phyloP scores from a whole-genome alignment of 2,797 vertebrate genomes.

The Eurystomus glaucurus region DNA sequence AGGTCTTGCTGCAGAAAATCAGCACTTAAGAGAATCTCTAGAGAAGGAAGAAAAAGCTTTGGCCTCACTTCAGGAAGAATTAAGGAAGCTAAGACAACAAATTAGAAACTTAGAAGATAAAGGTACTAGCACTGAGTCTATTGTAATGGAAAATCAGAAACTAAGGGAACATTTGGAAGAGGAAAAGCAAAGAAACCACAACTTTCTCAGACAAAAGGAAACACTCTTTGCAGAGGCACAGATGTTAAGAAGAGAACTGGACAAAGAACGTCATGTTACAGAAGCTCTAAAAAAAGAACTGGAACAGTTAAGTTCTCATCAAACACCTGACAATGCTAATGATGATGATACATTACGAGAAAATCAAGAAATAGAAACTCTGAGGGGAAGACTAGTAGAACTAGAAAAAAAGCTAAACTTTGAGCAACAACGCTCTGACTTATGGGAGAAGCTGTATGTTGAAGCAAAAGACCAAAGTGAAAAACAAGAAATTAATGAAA shows the following conservation, averaged over 20 bases:
- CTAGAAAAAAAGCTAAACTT: constrained; percentile 93
- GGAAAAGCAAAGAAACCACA: constrained; percentile 85
- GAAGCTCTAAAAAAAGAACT: constrained; percentile 87
- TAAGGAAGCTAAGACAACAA: constrained; percentile 88
- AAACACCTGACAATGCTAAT: constrained; percentile 18
- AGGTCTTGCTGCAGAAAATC: constrained; percentile 88
- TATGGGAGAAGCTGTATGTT: constrained; percentile 97
- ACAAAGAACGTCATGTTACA: constrained; percentile 86
- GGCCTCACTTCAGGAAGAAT: constrained; percentile 88
- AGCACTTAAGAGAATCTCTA: constrained; percentile 87
- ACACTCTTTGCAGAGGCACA: constrained; percentile 87
- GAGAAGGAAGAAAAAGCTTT: constrained; percentile 89
- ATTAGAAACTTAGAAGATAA: constrained; percentile 88
- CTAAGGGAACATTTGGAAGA: constrained; percentile 91
- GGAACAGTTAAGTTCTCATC: constrained; percentile 78
- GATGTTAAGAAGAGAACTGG: constrained; percentile 87
- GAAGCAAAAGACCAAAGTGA: constrained; percentile 90
- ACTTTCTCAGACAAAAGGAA: constrained; percentile 87
- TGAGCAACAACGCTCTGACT: constrained; percentile 95
- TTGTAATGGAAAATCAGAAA: constrained; percentile 90
- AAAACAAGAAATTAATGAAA: constrained; percentile 85
- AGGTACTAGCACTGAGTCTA: constrained; percentile 81
- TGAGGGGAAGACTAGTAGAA: constrained; percentile 87
- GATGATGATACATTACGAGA: constrained; percentile 18
- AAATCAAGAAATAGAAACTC: constrained; percentile 81